These are phyloP conservation scores for Polydrusus pterygomalis DNA, from an alignment of 2,888 invertebrate species.

Conservation along the genomic window DNA sequence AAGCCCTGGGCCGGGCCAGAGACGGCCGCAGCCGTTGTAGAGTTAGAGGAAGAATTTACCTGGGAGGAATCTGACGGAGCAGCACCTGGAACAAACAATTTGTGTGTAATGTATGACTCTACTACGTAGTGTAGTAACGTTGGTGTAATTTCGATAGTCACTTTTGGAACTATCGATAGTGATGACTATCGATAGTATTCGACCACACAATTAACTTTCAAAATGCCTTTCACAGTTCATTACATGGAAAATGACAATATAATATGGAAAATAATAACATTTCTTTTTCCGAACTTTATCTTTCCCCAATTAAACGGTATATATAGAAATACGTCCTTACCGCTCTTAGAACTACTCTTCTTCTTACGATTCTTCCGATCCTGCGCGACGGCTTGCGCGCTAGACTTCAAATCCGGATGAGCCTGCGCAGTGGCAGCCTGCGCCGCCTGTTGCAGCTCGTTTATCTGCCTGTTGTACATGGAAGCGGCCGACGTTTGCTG, in stretches of 20 bases:
- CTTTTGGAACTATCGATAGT: no score
- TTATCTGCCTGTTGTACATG: conserved; percentile 39
- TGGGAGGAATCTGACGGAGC: conserved; percentile 25
- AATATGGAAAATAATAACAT: no score
- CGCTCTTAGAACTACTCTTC: conserved; percentile 35
- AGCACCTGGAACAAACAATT: conserved; percentile 11
- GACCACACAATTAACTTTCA: no score
- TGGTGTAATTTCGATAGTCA: no score
- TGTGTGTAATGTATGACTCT: no score
- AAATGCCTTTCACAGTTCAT: no score
- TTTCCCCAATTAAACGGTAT: no score
- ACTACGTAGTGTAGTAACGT: no score
- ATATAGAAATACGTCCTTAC: conserved; percentile 4
- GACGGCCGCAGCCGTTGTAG: not conserved
- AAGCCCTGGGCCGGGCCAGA: conserved; percentile 71
- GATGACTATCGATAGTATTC: no score
- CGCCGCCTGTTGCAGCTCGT: conserved; percentile 30
- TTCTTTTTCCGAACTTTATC: no score
- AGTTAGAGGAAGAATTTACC: not conserved
- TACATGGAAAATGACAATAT: no score
- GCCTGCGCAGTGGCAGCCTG: conserved; percentile 36
- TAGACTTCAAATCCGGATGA: conserved; percentile 33
- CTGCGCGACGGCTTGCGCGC: conserved; percentile 25
- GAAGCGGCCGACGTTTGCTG: conserved; percentile 57
- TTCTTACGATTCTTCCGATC: conserved; percentile 45